Evolutionary conservation across 1,140 invertebrate species (phyloP).

Genomic region (Eumaeus atala): DNA sequence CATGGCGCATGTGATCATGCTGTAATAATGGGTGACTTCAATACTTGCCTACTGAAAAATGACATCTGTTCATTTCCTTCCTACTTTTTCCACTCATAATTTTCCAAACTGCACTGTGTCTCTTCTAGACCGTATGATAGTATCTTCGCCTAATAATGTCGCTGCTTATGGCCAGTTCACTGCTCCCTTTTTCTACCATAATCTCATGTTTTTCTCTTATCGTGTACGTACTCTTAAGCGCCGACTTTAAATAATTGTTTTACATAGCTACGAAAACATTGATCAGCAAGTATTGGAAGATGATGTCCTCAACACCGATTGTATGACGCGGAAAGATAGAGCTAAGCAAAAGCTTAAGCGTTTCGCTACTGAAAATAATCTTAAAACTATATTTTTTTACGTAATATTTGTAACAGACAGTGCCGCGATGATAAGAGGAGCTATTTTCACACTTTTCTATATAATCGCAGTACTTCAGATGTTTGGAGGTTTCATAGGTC

Average conservation of each 20-base stretch:
- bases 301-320: not conserved
- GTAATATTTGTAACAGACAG: constrained; percentile 9
- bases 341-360: constrained; percentile 13
- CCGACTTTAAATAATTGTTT: constrained; percentile 1
- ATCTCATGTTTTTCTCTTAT: no score
- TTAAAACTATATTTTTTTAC: constrained; percentile 4
- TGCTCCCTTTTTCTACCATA: no score
- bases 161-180: no score
- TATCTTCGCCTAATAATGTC: no score
- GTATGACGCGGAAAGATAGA: not conserved
- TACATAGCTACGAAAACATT: not conserved
- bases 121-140: constrained; percentile 14
- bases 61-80: no score
- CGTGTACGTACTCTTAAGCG: no score
- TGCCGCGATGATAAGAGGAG: constrained; percentile 18
- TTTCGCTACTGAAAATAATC: constrained; percentile 1
- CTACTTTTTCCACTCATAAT: constrained; percentile 5
- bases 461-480: no score
- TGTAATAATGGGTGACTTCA: constrained; percentile 18
- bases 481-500: no score
- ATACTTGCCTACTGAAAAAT: constrained; percentile 11
- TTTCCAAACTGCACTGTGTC: constrained; percentile 13
- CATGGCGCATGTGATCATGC: not conserved
- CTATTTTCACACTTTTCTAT: no score
- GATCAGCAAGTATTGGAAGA: not conserved